These are phyloP conservation scores for Nomada fucata DNA, from an alignment of 2,888 invertebrate species.

Conservation along the genomic window DNA sequence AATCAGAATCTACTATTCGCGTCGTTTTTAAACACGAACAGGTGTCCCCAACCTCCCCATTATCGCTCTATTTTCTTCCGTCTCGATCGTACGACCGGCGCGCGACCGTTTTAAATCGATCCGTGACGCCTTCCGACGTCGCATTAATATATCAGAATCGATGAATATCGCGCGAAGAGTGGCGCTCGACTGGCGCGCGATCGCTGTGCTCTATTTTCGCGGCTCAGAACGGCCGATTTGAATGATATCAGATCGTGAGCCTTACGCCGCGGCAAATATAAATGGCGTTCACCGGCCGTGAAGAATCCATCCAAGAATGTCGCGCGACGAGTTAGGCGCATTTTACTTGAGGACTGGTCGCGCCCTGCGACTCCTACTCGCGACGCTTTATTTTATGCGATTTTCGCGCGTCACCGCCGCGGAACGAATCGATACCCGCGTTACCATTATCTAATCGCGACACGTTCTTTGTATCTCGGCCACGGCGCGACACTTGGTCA, in stretches of 20 bases:
- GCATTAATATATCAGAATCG: constrained; percentile 61
- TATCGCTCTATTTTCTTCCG: constrained; percentile 18
- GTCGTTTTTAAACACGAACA: background rate
- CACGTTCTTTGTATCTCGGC: constrained; percentile 16
- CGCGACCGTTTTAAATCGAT: constrained; percentile 1
- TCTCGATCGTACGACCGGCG: background rate
- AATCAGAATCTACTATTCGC: too few species aligned
- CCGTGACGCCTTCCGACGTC: constrained; percentile 32
- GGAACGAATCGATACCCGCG: constrained; percentile 64
- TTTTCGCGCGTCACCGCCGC: constrained; percentile 53
- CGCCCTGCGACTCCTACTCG: constrained; percentile 50
- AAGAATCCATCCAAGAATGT: constrained; percentile 73
- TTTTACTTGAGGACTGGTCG: constrained; percentile 63
- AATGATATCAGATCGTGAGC: constrained; percentile 69
- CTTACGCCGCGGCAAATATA: constrained; percentile 52
- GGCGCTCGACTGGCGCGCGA: constrained; percentile 13
- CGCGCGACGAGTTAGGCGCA: constrained; percentile 69
- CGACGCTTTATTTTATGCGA: constrained; percentile 29
- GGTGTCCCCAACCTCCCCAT: constrained; percentile 9
- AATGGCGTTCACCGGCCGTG: constrained; percentile 67
- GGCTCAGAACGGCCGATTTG: constrained; percentile 58
- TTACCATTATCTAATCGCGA: constrained; percentile 61
- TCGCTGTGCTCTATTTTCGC: constrained; percentile 52
- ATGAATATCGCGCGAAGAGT: constrained; percentile 56
- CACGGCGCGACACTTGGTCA: background rate